These are phyloP conservation scores for Chloropsis hardwickii DNA, from an alignment of 2,113 vertebrate genomes.

Conservation along the genomic window DNA sequence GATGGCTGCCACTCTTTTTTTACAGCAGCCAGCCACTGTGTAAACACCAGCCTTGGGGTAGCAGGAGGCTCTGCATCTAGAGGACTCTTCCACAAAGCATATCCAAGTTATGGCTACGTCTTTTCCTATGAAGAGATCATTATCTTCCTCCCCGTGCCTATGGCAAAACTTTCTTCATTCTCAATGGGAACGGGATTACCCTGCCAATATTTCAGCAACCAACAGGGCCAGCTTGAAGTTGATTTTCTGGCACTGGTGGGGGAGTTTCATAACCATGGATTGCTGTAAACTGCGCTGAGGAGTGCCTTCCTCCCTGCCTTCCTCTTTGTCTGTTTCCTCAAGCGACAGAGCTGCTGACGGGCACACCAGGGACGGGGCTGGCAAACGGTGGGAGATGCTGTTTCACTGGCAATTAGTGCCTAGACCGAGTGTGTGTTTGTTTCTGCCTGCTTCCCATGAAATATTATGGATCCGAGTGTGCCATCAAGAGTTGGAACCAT, in stretches of 20 bases:
- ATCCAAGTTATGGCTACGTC: not conserved
- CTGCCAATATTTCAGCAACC: not conserved
- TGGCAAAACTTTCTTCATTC: not conserved
- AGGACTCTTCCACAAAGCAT: not conserved
- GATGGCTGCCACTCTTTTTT: not conserved
- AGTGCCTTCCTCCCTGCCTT: conserved; percentile 56
- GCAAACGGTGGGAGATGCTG: conserved; percentile 64
- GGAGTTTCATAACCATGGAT: conserved; percentile 55
- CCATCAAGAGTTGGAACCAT: conserved; percentile 17
- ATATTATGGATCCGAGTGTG: conserved; percentile 54
- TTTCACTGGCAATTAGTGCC: conserved; percentile 66
- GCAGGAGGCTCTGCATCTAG: not conserved
- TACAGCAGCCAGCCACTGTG: not conserved
- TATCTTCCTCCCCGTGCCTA: not conserved
- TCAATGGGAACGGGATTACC: not conserved
- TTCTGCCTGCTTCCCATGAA: conserved; percentile 70
- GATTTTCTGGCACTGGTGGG: conserved; percentile 60
- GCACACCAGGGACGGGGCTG: conserved; percentile 65
- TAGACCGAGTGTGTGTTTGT: conserved; percentile 55
- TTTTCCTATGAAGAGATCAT: not conserved
- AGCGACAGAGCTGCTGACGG: conserved; percentile 38
- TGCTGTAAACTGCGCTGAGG: conserved; percentile 36
- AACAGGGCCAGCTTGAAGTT: not conserved
- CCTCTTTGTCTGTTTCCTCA: conserved; percentile 64
- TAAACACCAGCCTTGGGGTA: not conserved